Evolutionary conservation across 2,888 invertebrate species (phyloP), one percentile per base, ranked within the genome.

Genomic region (Torymus tubicola): DNA sequence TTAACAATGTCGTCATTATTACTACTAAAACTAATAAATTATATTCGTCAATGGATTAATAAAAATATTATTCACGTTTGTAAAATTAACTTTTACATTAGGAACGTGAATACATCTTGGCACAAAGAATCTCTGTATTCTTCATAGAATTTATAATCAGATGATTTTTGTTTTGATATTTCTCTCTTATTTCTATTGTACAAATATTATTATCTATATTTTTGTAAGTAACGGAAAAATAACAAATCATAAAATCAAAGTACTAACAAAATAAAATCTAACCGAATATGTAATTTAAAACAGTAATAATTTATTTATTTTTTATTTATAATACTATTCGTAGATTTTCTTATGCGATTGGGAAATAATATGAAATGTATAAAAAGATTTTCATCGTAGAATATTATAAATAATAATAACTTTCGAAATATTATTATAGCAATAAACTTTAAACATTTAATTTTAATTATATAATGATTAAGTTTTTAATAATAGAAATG

Each of bases 111-210:
- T 53, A 67, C 42, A 42, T 64, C 53, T 67, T 67, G 67, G 67
- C 67, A 67, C 67, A 67, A 14, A 67, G 67, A 67, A 53, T 67
- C 50, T 67, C 5, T 42, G 42, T 42, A 42, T 42, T 42, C 42
- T 42, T 50, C n/a, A 31, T n/a, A 13, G n/a, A n/a, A 63, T 31
- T 63, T 2, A 42, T 63, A 24, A n/a, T 31, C 8, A 42, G 31
- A 64, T 64, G 3, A 14, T 50, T 50, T 11, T 64, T n/a, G 42
- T 64, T 64, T 64, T 50, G 16, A 64, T 50, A 64, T 64, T 31
- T 63, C 42, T 63, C 63, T 63, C 31, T 42, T 42, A 42, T 8
- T 42, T 42, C 42, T 42, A 42, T 42, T 8, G 42, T 42, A 42
- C 8, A 42, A 42, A 42, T 63, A 3, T 61, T n/a, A 61, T 18